Evolutionary conservation across 2,888 invertebrate genomes (phyloP).

Genomic region (Ischnus inquisitorius): DNA sequence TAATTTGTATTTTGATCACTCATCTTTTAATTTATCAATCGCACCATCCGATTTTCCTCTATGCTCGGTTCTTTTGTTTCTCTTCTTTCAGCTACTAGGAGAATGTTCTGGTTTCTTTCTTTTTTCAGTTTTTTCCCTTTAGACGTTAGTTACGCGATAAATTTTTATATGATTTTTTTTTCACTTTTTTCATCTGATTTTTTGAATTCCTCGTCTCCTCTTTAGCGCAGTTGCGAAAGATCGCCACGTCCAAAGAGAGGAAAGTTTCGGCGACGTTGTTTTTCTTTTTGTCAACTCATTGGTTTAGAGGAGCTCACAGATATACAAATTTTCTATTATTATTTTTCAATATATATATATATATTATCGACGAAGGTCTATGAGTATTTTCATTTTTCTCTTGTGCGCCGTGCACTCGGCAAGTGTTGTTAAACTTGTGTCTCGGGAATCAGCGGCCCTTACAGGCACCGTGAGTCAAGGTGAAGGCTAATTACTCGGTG

Average conservation of each 20-base stretch:
- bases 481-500: slow-evolving; percentile 52
- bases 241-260: slow-evolving; percentile 16
- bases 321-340: slow-evolving; percentile 47
- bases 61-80: slow-evolving; percentile 74
- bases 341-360: slow-evolving; percentile 45
- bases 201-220: slow-evolving; percentile 18
- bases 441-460: slow-evolving; percentile 15
- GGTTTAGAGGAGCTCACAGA: slow-evolving; percentile 46
- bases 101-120: slow-evolving; percentile 72
- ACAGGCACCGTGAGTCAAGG: slow-evolving; percentile 52
- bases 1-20: slow-evolving; percentile 74
- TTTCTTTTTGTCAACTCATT: slow-evolving; percentile 6
- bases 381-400: slow-evolving; percentile 57
- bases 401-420: slow-evolving; percentile 78
- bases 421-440: slow-evolving; percentile 29
- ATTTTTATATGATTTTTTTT: slow-evolving; percentile 58
- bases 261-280: slow-evolving; percentile 7
- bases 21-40: slow-evolving; percentile 62
- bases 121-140: slow-evolving; percentile 72
- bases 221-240: slow-evolving; percentile 15
- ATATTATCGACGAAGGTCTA: slow-evolving; percentile 54
- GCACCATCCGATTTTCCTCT: slow-evolving; percentile 66
- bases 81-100: slow-evolving; percentile 69
- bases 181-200: slow-evolving; percentile 18
- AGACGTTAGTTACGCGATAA: slow-evolving; percentile 69